These are phyloP conservation scores for Climacteris rufus DNA, from an alignment of 2,113 vertebrate species.

Conservation along the genomic window DNA sequence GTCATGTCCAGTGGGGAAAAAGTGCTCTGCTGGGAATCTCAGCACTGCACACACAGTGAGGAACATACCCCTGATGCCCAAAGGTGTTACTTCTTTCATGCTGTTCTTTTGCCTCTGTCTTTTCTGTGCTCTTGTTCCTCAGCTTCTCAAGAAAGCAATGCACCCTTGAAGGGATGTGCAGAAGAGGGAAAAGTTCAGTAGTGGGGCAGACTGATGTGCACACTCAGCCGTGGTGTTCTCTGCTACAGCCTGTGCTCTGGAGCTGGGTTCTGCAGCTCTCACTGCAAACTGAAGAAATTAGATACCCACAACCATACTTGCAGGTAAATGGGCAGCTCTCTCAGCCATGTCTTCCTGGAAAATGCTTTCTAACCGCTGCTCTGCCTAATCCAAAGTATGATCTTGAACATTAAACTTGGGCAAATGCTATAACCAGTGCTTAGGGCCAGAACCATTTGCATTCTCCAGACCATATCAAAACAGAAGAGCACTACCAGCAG, in stretches of 20 bases:
- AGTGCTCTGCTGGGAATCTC: not conserved
- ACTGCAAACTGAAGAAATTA: not conserved
- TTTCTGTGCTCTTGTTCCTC: not conserved
- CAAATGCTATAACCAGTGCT: not conserved
- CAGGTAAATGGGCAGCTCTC: not conserved
- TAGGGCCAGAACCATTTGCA: not conserved
- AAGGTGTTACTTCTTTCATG: not conserved
- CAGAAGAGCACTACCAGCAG: not conserved
- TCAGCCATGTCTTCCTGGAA: not conserved
- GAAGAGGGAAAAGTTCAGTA: not conserved
- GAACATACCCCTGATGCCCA: not conserved
- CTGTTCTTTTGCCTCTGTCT: not conserved
- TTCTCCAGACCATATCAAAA: not conserved
- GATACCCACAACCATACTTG: rapidly evolving
- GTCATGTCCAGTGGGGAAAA: not conserved
- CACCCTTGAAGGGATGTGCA: not conserved
- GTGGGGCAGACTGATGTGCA: not conserved
- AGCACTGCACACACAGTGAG: not conserved
- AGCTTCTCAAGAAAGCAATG: not conserved
- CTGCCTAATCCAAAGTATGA: not conserved
- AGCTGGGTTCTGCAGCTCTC: not conserved
- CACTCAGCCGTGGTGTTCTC: not conserved
- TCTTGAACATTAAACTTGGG: not conserved
- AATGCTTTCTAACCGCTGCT: not conserved
- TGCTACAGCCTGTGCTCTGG: not conserved